Percentiles rank a stretch among this genome's conserved stretches.
These are phyloP conservation scores for Strongylocentrotus purpuratus DNA, from an alignment of 35 echinoderm and acorn worm genomes.

Conservation along the genomic window DNA sequence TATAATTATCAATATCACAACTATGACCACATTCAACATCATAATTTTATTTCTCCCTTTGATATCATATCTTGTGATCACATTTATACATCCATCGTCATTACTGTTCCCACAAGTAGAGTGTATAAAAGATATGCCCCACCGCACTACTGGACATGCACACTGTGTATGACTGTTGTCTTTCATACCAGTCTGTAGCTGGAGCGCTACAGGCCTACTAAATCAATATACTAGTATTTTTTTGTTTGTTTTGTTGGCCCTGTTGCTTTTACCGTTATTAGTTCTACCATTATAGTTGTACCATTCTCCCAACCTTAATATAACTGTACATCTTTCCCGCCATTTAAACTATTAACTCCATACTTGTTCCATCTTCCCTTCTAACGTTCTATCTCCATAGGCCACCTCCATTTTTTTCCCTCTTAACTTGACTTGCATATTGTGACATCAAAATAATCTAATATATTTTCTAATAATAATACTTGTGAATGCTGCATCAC, in stretches of 20 bases:
- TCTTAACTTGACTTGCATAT: background rate
- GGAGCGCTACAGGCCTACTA: background rate
- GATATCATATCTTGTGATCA: background rate
- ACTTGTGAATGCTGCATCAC: background rate
- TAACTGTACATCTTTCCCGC: background rate
- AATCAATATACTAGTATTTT: background rate
- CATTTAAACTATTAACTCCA: background rate
- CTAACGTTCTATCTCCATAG: background rate
- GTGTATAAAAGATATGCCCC: background rate
- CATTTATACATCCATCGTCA: background rate
- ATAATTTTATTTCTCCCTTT: too few species aligned
- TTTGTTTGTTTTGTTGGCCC: background rate
- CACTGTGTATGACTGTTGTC: background rate
- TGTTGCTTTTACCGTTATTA: conserved; percentile 12
- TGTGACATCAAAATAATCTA: background rate
- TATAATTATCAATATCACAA: background rate
- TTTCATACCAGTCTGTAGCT: background rate
- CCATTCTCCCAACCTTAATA: background rate
- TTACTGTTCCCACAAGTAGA: background rate
- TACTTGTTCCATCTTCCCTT: background rate
- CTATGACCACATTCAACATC: too few species aligned
- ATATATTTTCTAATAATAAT: background rate
- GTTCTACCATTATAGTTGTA: background rate
- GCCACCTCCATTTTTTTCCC: background rate
- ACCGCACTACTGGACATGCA: background rate